Conservation (phyloP, 1,140 invertebrate genomes). For the Neodiprion virginianus region DNA sequence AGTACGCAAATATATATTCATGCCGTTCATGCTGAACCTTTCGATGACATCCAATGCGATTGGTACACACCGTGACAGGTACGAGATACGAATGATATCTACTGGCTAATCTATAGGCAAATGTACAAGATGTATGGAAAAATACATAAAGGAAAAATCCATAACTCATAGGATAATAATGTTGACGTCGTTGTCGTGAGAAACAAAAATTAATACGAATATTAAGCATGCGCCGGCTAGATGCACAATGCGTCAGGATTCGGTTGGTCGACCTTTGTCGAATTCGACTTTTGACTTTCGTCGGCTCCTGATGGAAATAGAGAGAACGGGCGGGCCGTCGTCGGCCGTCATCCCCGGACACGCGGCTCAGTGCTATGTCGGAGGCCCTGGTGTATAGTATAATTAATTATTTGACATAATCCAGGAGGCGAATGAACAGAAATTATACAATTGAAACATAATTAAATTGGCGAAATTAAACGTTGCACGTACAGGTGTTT, state of each 20-base stretch:
- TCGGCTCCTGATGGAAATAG: conserved; percentile 45
- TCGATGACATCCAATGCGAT: no score
- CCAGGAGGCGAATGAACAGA: no score
- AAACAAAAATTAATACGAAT: conserved; percentile 27
- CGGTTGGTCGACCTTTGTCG: conserved; percentile 46
- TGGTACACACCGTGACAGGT: no score
- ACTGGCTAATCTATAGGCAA: no score
- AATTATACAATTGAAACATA: not conserved
- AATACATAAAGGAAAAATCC: not conserved
- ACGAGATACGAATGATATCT: no score
- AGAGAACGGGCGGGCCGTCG: conserved; percentile 59
- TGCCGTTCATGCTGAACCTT: no score
- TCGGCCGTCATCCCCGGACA: conserved; percentile 66
- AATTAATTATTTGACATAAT: not conserved
- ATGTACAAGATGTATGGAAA: not conserved
- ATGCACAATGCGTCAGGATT: conserved; percentile 66
- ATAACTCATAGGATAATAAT: not conserved
- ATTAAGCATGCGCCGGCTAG: conserved; percentile 62
- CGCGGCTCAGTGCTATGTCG: conserved; percentile 67
- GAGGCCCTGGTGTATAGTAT: conserved; percentile 44
- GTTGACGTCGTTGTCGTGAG: conserved; percentile 7
- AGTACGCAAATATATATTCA: no score
- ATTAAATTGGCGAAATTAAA: conserved; percentile 8
- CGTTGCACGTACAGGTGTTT: conserved; percentile 2
- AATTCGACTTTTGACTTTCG: conserved; percentile 49